Evolutionary conservation across 2,888 invertebrate genomes (phyloP).

Genomic region (Acleris sparsana): DNA sequence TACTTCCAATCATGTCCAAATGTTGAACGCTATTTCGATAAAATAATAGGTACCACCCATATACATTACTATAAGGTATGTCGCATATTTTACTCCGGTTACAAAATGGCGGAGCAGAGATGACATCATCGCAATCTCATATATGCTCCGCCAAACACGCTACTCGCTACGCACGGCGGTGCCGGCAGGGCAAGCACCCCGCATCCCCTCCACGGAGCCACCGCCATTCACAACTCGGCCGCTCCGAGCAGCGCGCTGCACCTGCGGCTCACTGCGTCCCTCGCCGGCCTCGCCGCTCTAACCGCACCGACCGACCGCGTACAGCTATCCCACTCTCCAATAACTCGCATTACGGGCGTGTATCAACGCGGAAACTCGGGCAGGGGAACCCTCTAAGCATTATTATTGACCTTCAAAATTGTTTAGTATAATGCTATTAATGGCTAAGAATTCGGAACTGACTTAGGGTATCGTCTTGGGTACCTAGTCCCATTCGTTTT

Average conservation of each 20-base stretch:
- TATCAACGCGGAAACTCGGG: too few relatives aligned
- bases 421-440: too few relatives aligned
- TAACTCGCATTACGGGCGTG: too few relatives aligned
- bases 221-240: constrained; percentile 65
- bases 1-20: too few relatives aligned
- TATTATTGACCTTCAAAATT: too few relatives aligned
- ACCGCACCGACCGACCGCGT: constrained; percentile 48
- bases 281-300: not conserved
- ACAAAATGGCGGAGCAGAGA: constrained; percentile 59
- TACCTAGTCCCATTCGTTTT: too few relatives aligned
- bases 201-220: constrained; percentile 44
- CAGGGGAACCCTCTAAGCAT: too few relatives aligned
- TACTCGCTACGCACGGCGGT: constrained; percentile 42
- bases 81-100: constrained; percentile 33
- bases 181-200: constrained; percentile 41
- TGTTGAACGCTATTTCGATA: too few relatives aligned
- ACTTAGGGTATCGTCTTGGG: too few relatives aligned
- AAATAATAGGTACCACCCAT: too few relatives aligned
- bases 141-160: constrained; percentile 8
- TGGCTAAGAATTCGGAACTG: too few relatives aligned
- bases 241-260: constrained; percentile 47
- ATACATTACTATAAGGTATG: not conserved
- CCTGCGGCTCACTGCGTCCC: constrained; percentile 42
- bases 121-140: constrained; percentile 63
- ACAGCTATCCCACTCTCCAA: not conserved